phyloP scores from a whole-genome alignment of 2,888 invertebrate species.

The Empis stercorea region DNA sequence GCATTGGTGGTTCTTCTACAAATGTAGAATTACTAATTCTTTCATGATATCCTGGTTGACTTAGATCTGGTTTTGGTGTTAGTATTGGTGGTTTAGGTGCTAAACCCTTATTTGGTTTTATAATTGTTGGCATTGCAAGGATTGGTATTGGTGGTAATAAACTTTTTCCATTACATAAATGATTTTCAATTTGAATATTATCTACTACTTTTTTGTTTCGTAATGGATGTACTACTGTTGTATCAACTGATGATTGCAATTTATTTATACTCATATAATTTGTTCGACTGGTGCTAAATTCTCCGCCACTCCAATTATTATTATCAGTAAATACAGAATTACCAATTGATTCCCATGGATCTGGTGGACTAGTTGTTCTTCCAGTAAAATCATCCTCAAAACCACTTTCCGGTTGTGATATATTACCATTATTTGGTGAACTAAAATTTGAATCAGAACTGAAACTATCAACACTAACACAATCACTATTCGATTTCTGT shows the following conservation, averaged over 20 bases:
- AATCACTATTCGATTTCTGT: constrained; percentile 60
- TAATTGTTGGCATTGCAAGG: constrained; percentile 59
- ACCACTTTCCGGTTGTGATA: constrained; percentile 62
- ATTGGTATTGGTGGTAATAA: constrained; percentile 35
- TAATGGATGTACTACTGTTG: constrained; percentile 30
- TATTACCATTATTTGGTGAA: constrained; percentile 42
- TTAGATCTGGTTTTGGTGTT: constrained; percentile 15
- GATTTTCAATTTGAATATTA: constrained; percentile 41
- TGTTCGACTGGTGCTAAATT: constrained; percentile 22
- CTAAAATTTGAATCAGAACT: constrained; percentile 59
- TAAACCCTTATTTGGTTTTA: constrained; percentile 37
- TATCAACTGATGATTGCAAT: constrained; percentile 36
- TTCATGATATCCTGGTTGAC: neutral
- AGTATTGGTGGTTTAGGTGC: constrained; percentile 24
- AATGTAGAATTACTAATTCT: neutral
- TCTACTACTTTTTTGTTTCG: constrained; percentile 21
- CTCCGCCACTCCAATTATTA: constrained; percentile 27
- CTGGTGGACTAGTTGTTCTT: constrained; percentile 22
- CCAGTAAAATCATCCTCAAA: constrained; percentile 68
- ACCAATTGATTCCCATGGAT: constrained; percentile 34
- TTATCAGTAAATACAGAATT: constrained; percentile 9
- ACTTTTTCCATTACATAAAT: constrained; percentile 39
- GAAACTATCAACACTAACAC: constrained; percentile 61
- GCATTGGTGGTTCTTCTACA: constrained; percentile 53
- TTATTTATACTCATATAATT: constrained; percentile 1